phyloP scores from a whole-genome alignment of 2,113 vertebrate genomes.

The Ochotona princeps region DNA sequence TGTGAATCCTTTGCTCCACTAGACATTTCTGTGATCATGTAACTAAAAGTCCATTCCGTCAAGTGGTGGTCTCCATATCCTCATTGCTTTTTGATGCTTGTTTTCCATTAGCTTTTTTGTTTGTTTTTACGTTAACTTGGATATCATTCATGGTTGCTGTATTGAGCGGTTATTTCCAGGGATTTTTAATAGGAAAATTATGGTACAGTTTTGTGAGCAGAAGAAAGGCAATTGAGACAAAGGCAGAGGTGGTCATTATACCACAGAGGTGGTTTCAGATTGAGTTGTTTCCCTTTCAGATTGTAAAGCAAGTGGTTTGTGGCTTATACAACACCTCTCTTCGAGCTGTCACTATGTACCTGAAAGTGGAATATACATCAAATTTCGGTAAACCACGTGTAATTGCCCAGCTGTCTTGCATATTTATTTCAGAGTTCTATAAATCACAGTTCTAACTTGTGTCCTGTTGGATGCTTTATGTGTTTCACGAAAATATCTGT shows the following conservation, averaged over 20 bases:
- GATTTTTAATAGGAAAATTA: neutral
- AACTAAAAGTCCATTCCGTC: neutral
- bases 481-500: neutral
- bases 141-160: neutral
- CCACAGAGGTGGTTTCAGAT: neutral
- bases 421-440: slow-evolving; percentile 31
- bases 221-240: neutral
- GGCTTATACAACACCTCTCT: neutral
- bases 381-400: slow-evolving; percentile 19
- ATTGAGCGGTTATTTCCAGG: slow-evolving; percentile 7
- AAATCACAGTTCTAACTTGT: neutral
- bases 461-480: neutral
- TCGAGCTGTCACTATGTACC: neutral
- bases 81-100: neutral
- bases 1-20: neutral
- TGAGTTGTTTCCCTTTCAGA: neutral
- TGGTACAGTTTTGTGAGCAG: neutral
- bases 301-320: slow-evolving; percentile 45
- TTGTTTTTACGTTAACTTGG: neutral
- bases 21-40: neutral
- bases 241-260: neutral
- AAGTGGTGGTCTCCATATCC: neutral
- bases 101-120: neutral
- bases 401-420: neutral
- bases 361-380: slow-evolving; percentile 48